phyloP scores from a whole-genome alignment of 2,888 invertebrate species.

The Drosophila quasianomalipes region DNA sequence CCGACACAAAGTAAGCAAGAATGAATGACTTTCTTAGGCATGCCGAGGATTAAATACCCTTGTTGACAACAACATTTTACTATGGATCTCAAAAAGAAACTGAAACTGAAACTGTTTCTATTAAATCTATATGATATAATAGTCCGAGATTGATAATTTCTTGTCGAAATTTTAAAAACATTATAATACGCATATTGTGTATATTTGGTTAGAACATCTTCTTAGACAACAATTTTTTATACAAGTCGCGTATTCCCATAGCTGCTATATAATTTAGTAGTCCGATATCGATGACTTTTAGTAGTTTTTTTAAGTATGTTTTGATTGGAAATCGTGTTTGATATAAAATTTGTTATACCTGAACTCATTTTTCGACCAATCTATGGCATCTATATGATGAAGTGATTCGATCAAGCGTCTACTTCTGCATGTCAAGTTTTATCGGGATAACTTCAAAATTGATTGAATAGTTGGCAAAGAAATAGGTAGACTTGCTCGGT shows the following conservation, averaged over 20 bases:
- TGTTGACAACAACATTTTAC: neutral
- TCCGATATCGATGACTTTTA: neutral
- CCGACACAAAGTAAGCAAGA: conserved; percentile 34
- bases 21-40: neutral
- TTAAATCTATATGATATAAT: neutral
- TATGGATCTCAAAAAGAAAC: neutral
- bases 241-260: neutral
- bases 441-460: neutral
- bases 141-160: neutral
- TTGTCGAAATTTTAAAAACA: neutral
- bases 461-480: neutral
- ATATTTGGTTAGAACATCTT: neutral
- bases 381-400: neutral
- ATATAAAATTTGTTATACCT: neutral
- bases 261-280: neutral
- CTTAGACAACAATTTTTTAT: no score
- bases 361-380: neutral
- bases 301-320: no score
- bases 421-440: neutral
- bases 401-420: neutral
- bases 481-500: neutral
- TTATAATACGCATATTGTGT: neutral
- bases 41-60: neutral
- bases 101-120: neutral
- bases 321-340: neutral